Evolutionary conservation across 2,888 invertebrate genomes (phyloP).

Genomic region (Hipparchia sbordonii): DNA sequence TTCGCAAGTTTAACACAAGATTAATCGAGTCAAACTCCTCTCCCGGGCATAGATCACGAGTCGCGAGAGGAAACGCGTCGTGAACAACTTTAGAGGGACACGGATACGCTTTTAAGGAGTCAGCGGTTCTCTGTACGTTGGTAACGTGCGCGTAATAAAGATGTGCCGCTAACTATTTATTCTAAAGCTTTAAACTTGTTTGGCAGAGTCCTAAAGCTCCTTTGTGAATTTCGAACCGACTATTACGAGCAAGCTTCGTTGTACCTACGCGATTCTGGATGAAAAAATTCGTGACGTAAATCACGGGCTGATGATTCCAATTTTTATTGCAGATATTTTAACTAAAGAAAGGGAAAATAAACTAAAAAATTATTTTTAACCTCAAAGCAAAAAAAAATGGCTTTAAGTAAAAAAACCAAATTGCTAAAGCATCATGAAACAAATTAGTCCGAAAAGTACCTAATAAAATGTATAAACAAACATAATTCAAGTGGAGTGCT

Average conservation of each 20-base stretch:
- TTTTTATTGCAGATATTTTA: too few relatives aligned
- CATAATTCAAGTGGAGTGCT: constrained; percentile 33
- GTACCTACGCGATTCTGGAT: too few relatives aligned
- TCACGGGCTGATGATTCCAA: too few relatives aligned
- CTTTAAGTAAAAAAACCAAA: background rate
- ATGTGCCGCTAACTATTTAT: constrained; percentile 49
- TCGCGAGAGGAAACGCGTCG: constrained; percentile 36
- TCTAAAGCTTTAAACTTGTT: constrained; percentile 23
- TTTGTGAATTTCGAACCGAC: too few relatives aligned
- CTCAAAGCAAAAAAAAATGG: too few relatives aligned
- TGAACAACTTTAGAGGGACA: constrained; percentile 64
- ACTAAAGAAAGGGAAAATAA: too few relatives aligned
- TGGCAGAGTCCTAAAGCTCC: too few relatives aligned
- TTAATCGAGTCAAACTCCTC: constrained; percentile 21
- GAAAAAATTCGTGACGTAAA: too few relatives aligned
- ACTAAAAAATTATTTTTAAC: too few relatives aligned
- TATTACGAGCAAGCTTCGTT: too few relatives aligned
- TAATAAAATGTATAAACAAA: constrained; percentile 15
- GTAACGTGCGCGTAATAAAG: constrained; percentile 42
- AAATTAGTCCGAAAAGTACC: background rate
- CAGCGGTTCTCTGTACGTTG: constrained; percentile 41
- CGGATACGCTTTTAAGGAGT: constrained; percentile 68
- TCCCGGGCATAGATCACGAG: constrained; percentile 34
- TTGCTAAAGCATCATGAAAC: too few relatives aligned
- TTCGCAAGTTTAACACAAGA: constrained; percentile 11